phyloP scores from a whole-genome alignment of 2,797 vertebrate species.

The Melanotaenia maccullochi region DNA sequence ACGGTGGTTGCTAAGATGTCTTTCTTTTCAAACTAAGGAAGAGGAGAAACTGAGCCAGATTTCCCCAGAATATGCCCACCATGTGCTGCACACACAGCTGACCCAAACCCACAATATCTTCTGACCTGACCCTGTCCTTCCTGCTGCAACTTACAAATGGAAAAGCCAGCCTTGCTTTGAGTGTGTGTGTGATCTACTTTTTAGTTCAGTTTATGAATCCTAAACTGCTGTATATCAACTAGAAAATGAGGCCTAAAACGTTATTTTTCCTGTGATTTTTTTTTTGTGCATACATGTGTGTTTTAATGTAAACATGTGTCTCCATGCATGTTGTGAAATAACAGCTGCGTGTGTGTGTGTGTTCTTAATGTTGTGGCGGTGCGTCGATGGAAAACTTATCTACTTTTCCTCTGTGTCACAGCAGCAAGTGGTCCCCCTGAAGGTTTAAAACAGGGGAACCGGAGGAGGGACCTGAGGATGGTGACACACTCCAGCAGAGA shows the following conservation, averaged over 20 bases:
- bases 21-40: constrained; percentile 39
- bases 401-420: constrained; percentile 80
- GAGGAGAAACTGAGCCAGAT: constrained; percentile 58
- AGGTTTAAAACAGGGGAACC: constrained; percentile 62
- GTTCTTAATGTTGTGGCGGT: constrained; percentile 54
- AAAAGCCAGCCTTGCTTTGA: constrained; percentile 66
- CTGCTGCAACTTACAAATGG: constrained; percentile 68
- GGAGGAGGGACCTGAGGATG: constrained; percentile 43
- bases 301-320: constrained; percentile 12
- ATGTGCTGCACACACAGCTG: constrained; percentile 52
- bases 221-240: constrained; percentile 34
- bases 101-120: constrained; percentile 74
- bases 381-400: constrained; percentile 77
- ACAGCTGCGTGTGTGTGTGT: constrained; percentile 56
- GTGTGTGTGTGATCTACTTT: constrained; percentile 25
- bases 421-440: constrained; percentile 51
- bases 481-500: constrained; percentile 32
- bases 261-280: constrained; percentile 33
- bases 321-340: constrained; percentile 31
- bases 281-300: constrained; percentile 1
- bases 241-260: constrained; percentile 36
- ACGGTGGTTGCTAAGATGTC: constrained; percentile 55
- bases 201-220: constrained; percentile 32
- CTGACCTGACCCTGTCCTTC: constrained; percentile 73
- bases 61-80: constrained; percentile 50